Conservation (phyloP, 2,113 vertebrate genomes). For the Struthio camelus region DNA sequence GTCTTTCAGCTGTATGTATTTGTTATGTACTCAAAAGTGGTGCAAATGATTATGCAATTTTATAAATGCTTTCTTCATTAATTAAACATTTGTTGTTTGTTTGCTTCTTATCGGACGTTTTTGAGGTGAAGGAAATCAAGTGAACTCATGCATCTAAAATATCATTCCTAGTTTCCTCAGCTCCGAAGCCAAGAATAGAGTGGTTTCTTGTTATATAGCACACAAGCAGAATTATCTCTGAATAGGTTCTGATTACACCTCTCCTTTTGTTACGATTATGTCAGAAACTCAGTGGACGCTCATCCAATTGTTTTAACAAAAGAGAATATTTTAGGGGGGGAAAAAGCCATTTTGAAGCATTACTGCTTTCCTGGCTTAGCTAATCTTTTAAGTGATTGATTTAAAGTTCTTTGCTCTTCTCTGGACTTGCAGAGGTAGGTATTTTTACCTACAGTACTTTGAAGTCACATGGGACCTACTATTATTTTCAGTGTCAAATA, state of each 20-base stretch:
- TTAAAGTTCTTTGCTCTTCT: background rate
- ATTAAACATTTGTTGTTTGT: constrained; percentile 47
- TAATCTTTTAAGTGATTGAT: background rate
- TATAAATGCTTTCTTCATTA: constrained; percentile 35
- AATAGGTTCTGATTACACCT: constrained; percentile 8
- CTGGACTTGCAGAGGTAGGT: background rate
- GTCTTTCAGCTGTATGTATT: background rate
- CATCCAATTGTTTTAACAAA: background rate
- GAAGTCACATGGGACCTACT: background rate
- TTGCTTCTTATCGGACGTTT: background rate
- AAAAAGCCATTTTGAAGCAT: background rate
- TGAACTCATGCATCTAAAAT: background rate
- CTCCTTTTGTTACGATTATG: background rate
- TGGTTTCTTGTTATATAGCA: background rate
- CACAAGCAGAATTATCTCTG: background rate
- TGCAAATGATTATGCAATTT: constrained; percentile 1
- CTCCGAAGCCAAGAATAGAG: background rate
- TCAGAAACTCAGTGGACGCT: background rate
- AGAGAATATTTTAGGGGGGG: background rate
- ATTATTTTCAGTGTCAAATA: background rate
- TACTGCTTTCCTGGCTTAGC: background rate
- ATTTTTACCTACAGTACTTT: background rate
- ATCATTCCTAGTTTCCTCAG: background rate
- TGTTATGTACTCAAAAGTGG: background rate
- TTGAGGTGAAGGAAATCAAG: constrained; percentile 12